Percentiles rank a stretch among this genome's conserved stretches.
These are phyloP conservation scores for Drosophila kuntzei DNA, from an alignment of 2,888 invertebrate species.

Conservation along the genomic window DNA sequence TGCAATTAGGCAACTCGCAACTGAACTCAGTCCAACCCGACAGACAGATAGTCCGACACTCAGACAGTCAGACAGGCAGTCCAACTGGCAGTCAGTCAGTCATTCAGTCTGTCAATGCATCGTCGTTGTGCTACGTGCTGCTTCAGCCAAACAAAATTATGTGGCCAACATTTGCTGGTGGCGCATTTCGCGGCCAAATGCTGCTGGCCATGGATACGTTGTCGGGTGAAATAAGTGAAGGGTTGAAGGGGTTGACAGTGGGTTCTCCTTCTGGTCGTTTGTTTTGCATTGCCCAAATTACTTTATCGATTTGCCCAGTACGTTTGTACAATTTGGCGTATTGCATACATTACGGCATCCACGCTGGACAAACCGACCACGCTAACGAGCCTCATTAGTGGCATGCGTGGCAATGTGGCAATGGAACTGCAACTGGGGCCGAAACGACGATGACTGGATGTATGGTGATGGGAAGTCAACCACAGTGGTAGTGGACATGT, in stretches of 20 bases:
- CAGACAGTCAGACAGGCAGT: constrained; percentile 40
- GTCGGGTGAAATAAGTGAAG: not conserved
- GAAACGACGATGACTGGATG: not conserved
- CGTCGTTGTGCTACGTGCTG: constrained; percentile 70
- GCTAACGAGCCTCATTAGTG: constrained; percentile 81
- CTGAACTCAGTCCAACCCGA: constrained; percentile 7
- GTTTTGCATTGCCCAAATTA: constrained; percentile 73
- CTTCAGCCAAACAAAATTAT: constrained; percentile 74
- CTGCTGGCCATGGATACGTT: constrained; percentile 3
- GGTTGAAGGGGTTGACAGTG: not conserved
- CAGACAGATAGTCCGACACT: constrained; percentile 18
- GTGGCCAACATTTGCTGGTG: constrained; percentile 63
- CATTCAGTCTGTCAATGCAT: constrained; percentile 31
- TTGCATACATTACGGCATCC: constrained; percentile 69
- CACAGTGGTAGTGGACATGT: constrained; percentile 53
- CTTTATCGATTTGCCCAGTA: constrained; percentile 78
- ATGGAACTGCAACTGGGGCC: constrained; percentile 7
- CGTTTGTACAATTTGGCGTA: constrained; percentile 78
- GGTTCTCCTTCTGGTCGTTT: constrained; percentile 44
- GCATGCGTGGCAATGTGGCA: constrained; percentile 65
- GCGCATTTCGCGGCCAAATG: constrained; percentile 51
- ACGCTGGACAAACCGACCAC: constrained; percentile 55
- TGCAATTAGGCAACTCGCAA: constrained; percentile 68
- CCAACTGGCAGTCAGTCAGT: constrained; percentile 15
- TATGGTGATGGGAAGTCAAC: constrained; percentile 19